Evolutionary conservation across 2,888 invertebrate genomes (phyloP), one percentile per base, ranked within the genome.

Genomic region (Amblyjoppa fuscipennis): DNA sequence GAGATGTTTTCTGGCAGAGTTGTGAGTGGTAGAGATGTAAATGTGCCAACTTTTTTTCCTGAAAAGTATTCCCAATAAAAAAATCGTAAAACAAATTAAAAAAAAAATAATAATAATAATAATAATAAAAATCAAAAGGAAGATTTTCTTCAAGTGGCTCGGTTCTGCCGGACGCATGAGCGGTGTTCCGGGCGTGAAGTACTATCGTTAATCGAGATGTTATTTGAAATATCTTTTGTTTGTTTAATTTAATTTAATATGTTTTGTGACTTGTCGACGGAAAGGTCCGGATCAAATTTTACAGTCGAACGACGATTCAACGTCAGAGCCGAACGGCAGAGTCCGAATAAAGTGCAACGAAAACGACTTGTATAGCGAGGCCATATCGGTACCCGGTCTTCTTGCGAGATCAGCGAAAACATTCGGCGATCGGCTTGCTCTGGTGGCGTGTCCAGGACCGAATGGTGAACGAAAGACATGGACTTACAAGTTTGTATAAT

Each of bases 361-460:
- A n/a, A 71, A 83, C 6, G 91, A 89, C 87, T 93, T 93, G 11
- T 91, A 92, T 84, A 93, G 93, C 2, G 90, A 93, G 73, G 97
- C 97, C 0, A 93, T 97, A 84, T 98, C 98, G 0, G 96, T 98
- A 41, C 98, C 98, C 13, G 96, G 97, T 41, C 93, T 97, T 20
- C 94, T 98, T n/a, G 95, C 94, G 87, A 95, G 96, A 85, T 95
- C 95, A 0, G 96, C 95, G 0, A 95, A 96, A 69, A 95, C 96
- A 86, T 96, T 96, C 93, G 96, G 97, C 0, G 95, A 97, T 90
- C 94, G 94, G 11, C 92, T 95, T 25, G 98, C 98, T 0, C 91
- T 98, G 75, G 95, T 96, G 9, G 95, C 96, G 75, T 97, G 97
- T 93, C 95, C 88, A 0, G 94, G 95, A 89, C 92, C 95, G 28